phyloP scores from a whole-genome alignment of 2,888 invertebrate genomes.

The Euproctis similis region DNA sequence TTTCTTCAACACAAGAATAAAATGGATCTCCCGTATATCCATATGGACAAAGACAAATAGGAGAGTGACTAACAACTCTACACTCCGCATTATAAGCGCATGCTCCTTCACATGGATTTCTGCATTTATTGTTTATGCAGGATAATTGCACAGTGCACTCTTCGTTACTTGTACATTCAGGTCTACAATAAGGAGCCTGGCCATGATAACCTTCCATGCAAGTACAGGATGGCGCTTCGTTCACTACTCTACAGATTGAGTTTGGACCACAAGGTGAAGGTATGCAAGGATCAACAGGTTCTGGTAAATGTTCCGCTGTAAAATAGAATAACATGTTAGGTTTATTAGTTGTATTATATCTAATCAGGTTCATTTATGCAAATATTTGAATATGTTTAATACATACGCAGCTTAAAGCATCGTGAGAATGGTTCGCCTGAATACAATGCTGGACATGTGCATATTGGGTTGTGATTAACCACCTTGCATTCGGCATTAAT shows the following conservation, averaged over 20 bases:
- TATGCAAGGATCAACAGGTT: conserved; percentile 79
- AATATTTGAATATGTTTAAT: conserved; percentile 5
- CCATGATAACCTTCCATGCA: conserved; percentile 82
- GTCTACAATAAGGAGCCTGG: conserved; percentile 84
- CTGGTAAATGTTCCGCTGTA: conserved; percentile 67
- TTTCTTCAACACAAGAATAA: conserved; percentile 72
- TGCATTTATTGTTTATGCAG: conserved; percentile 85
- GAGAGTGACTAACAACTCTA: conserved; percentile 85
- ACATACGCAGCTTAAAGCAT: conserved; percentile 75
- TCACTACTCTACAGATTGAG: conserved; percentile 80
- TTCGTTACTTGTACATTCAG: conserved; percentile 86
- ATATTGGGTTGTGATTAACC: conserved; percentile 85
- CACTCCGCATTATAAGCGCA: conserved; percentile 86
- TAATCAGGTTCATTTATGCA: no score
- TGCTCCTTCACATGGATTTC: conserved; percentile 82
- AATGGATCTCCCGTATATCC: conserved; percentile 87
- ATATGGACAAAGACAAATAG: conserved; percentile 80
- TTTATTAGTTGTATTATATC: background rate
- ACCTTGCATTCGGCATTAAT: conserved; percentile 83
- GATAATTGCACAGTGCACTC: conserved; percentile 82
- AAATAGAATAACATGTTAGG: conserved; percentile 12
- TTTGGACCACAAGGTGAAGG: conserved; percentile 89
- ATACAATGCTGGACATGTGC: conserved; percentile 78
- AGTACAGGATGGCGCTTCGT: conserved; percentile 84
- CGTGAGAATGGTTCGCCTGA: conserved; percentile 81